These are phyloP conservation scores for Netelia melanura DNA, from an alignment of 2,888 invertebrate species.

Conservation along the genomic window DNA sequence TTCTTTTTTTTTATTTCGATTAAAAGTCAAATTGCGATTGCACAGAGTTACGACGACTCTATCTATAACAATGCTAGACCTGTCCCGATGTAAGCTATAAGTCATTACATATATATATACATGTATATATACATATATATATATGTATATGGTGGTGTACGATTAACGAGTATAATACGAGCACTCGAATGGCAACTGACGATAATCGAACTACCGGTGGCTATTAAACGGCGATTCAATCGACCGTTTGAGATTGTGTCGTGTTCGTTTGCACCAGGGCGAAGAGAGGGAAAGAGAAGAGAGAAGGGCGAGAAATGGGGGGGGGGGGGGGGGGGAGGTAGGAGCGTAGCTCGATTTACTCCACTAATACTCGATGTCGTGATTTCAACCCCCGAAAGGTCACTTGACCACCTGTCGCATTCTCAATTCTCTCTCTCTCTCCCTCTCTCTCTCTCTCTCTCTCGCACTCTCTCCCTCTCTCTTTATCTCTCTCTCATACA, in stretches of 20 bases:
- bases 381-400: constrained; percentile 54
- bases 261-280: constrained; percentile 14
- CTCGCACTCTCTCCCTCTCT: constrained; percentile 2
- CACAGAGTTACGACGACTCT: too few species aligned
- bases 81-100: too few species aligned
- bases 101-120: too few species aligned
- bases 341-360: constrained; percentile 56
- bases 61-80: too few species aligned
- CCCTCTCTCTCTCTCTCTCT: neutral
- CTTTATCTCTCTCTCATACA: too few species aligned
- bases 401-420: constrained; percentile 67
- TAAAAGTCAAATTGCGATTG: too few species aligned
- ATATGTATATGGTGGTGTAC: too few species aligned
- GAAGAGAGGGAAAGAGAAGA: neutral
- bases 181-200: constrained; percentile 47
- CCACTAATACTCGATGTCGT: constrained; percentile 57
- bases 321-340: neutral
- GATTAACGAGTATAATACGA: constrained; percentile 29
- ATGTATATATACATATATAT: too few species aligned
- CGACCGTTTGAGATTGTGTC: constrained; percentile 48
- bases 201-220: constrained; percentile 49
- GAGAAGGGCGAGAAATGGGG: neutral
- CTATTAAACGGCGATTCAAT: constrained; percentile 58
- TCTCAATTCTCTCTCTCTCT: constrained; percentile 28
- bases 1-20: too few species aligned